These are phyloP conservation scores for Rhamphomyia laevipes DNA, from an alignment of 2,888 invertebrate species.

Conservation along the genomic window DNA sequence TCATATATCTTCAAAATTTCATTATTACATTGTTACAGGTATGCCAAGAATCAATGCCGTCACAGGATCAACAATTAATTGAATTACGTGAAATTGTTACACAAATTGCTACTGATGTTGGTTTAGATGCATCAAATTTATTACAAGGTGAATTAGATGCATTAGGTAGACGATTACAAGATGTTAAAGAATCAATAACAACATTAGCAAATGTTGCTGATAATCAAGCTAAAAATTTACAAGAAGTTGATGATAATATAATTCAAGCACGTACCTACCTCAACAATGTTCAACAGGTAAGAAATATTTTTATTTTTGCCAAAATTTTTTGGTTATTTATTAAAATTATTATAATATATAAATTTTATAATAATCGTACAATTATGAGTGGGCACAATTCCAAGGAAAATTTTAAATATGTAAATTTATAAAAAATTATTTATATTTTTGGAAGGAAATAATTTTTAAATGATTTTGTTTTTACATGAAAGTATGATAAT, in stretches of 20 bases:
- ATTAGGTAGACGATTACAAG: constrained; percentile 58
- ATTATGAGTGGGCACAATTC: no score
- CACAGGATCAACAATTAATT: constrained; percentile 52
- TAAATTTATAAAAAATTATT: no score
- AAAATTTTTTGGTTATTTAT: no score
- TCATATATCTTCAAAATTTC: constrained; percentile 6
- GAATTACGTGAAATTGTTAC: constrained; percentile 65
- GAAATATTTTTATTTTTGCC: constrained; percentile 16
- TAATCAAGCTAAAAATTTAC: constrained; percentile 45
- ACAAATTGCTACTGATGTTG: constrained; percentile 67
- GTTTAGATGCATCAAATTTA: constrained; percentile 55
- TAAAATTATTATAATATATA: no score
- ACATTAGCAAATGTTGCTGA: constrained; percentile 67
- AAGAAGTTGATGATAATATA: constrained; percentile 44
- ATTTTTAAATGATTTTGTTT: no score
- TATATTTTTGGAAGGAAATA: no score
- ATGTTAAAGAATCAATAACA: constrained; percentile 63
- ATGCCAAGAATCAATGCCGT: constrained; percentile 61
- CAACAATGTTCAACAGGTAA: constrained; percentile 64
- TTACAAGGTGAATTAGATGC: constrained; percentile 68
- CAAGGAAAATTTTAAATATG: no score
- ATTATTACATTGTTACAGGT: constrained; percentile 40
- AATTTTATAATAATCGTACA: no score
- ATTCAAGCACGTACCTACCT: constrained; percentile 48
- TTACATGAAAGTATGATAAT: no score